Evolutionary conservation across 2,797 vertebrate species (phyloP).

Genomic region (Nannoperca obscura): DNA sequence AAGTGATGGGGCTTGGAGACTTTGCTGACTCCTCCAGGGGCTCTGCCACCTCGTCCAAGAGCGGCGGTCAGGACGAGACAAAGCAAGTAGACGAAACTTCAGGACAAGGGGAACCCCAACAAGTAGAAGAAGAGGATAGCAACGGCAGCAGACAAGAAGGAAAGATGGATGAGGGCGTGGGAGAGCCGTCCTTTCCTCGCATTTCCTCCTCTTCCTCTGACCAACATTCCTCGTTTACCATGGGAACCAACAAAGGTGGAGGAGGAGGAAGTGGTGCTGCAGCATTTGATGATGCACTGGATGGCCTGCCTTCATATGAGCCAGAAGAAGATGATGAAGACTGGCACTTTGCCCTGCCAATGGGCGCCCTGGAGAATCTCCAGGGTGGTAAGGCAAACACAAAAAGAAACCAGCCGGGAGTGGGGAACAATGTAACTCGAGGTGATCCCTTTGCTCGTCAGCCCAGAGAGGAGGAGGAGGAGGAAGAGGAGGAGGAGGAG

Average conservation of each 20-base stretch:
- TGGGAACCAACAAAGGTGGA: slow-evolving; percentile 49
- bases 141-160: slow-evolving; percentile 67
- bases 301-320: slow-evolving; percentile 71
- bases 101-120: slow-evolving; percentile 46
- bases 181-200: slow-evolving; percentile 40
- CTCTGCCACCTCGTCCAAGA: slow-evolving; percentile 74
- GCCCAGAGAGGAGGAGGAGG: slow-evolving; percentile 40
- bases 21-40: slow-evolving; percentile 79
- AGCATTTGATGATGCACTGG: slow-evolving; percentile 72
- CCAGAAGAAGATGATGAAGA: slow-evolving; percentile 79
- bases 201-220: slow-evolving; percentile 47
- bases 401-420: slow-evolving; percentile 22
- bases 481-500: slow-evolving; percentile 4
- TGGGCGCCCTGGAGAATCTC: slow-evolving; percentile 61
- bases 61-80: slow-evolving; percentile 60
- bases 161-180: slow-evolving; percentile 53
- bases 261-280: slow-evolving; percentile 66
- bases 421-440: not conserved
- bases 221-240: slow-evolving; percentile 43
- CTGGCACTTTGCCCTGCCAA: slow-evolving; percentile 78
- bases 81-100: slow-evolving; percentile 56
- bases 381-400: slow-evolving; percentile 45
- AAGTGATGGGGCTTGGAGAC: slow-evolving; percentile 80
- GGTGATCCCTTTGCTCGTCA: not conserved
- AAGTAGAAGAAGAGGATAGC: slow-evolving; percentile 61